Base-by-base conservation (phyloP, 2,888 invertebrate genomes). In the Trissolcus brochymenae region DNA sequence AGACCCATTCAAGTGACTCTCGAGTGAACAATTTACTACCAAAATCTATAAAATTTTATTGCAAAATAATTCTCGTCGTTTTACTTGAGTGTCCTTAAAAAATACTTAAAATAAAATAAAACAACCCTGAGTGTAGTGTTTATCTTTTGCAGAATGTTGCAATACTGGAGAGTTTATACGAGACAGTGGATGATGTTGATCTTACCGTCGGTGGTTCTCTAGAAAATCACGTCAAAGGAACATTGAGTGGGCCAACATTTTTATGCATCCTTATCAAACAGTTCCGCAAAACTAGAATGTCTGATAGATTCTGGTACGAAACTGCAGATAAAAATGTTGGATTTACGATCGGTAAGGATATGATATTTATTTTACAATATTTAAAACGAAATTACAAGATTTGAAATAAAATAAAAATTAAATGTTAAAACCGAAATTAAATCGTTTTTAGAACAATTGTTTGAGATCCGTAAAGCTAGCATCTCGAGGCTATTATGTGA, bases 241-340 rank as follows among this genome's bases (percentile, higher is more conserved):
- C 96, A 0, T 91, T 95, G 55, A 92, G 94, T 0, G 97, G 98
- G 0, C 97, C 97, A 0, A 96, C 97, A 0, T 96, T 95, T 91
- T 91, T 96, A 2, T 97, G 97, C 86, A 94, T 98, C 80, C 90
- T 97, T 4, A 94, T 94, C 0, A 95, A 95, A 85, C 97, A 97
- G 90, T 97, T 97, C 90, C 94, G 93, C 86, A 92, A 95, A 79
- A 94, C 96, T 0, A 92, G 96, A 82, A 94, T 93, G 7, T 96
- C 96, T 0, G 98, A 98, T 89, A 91, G 97, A 75, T 96, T 92
- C 89, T 97, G 96, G 92, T 97, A 92, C 84, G 95, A 95, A 88
- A 93, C 93, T 81, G 92, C 93, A 4, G 91, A 92, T 73, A 91
- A 92, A 51, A 89, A 91, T 1, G 90, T 89, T 43, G 93, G 93